These are phyloP conservation scores for Mus spicilegus DNA, from an alignment of 2,113 vertebrate species.

Conservation along the genomic window DNA sequence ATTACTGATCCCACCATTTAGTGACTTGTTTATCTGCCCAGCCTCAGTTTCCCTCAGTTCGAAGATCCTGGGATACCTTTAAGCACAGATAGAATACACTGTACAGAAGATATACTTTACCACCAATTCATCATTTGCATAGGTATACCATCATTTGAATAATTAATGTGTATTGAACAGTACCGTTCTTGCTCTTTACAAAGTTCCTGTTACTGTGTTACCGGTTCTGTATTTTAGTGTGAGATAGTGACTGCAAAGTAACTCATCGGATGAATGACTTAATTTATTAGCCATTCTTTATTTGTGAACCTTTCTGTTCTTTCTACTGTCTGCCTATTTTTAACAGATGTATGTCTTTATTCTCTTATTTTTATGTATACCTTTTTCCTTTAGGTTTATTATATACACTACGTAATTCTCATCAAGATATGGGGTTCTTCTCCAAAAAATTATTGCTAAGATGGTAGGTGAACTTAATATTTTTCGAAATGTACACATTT, in stretches of 20 bases:
- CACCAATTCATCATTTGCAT: not conserved
- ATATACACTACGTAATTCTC: not conserved
- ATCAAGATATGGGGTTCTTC: not conserved
- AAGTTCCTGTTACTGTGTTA: not conserved
- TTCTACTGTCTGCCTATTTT: constrained; percentile 3
- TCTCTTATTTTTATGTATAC: not conserved
- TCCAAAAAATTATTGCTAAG: constrained; percentile 18
- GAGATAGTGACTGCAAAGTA: not conserved
- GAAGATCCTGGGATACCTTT: not conserved
- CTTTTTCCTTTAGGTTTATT: not conserved
- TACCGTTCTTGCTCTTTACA: not conserved
- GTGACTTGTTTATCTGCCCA: not conserved
- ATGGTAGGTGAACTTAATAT: not conserved
- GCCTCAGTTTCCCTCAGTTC: constrained; percentile 18
- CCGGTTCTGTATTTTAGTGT: not conserved
- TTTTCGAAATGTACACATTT: constrained; percentile 10
- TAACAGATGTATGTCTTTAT: not conserved
- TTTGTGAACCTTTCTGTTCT: constrained; percentile 28
- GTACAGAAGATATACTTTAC: not conserved
- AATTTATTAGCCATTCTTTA: constrained; percentile 14
- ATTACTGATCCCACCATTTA: not conserved
- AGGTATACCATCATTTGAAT: not conserved
- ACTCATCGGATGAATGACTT: not conserved
- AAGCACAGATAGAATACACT: not conserved
- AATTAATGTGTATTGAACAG: not conserved